Base-by-base conservation (phyloP, 2,797 vertebrate species). In the Aselliscus stoliczkanus region DNA sequence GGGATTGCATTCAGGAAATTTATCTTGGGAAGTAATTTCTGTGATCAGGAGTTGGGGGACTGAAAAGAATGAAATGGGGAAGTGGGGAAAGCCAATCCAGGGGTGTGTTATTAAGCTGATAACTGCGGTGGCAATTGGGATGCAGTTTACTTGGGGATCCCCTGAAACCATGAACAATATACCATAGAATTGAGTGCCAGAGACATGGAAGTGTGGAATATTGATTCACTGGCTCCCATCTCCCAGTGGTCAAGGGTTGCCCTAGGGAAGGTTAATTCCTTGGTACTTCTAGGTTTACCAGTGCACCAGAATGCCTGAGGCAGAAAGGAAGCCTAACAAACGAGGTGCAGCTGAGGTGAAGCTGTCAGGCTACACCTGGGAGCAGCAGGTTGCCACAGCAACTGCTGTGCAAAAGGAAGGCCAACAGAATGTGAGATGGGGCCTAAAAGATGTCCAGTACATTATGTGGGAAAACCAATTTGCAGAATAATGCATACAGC, bases 381-480 rank as follows among this genome's bases (percentile, higher is more conserved):
- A 58, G 18, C 17, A 83, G 44, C 56, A 88, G 72, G 93, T 88
- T 93, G 81, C 72, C 94, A 58, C 47, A 83, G 79, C 88, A 95
- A 96, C 83, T 58, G 34, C 72, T 50, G 69, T 73, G 44, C 8
- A 84, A 80, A 73, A 93, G 37, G 34, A 15, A 47, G 69, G 42
- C 72, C 72, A 27, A 65, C 31, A 93, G 60, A 60, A 54, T 73
- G 56, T 37, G 39, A 88, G 60, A 18, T 6, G 27, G 34, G n/a
- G 21, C 52, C 60, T 69, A 31, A 69, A 76, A 92, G 34, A 84
- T 56, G 15, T 50, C 67, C 27, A 70, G 10, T 15, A 23, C 23
- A 15, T 37, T 65, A 8, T 37, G 37, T 72, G 82, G 27, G 83
- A 77, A 47, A 70, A 42, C 21, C 37, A 73, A 85, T 44, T 34